A percentile compares a stretch with the other conserved stretches of the same genome.
phyloP scores from a whole-genome alignment of 2,797 vertebrate genomes.

The Odontamblyopus rebecca region DNA sequence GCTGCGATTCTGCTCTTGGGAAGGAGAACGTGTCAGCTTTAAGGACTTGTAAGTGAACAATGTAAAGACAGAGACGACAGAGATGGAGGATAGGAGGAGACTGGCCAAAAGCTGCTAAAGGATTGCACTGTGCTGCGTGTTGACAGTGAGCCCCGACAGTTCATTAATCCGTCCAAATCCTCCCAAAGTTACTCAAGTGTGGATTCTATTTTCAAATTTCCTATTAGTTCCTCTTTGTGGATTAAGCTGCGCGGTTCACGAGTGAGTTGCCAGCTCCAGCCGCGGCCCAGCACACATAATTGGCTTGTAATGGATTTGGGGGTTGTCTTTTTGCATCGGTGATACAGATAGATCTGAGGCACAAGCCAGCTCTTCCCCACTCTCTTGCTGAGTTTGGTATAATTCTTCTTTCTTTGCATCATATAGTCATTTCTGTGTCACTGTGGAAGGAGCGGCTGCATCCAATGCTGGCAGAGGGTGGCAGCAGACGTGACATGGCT shows the following conservation, averaged over 20 bases:
- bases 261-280: slow-evolving; percentile 67
- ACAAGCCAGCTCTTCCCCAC: slow-evolving; percentile 44
- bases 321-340: slow-evolving; percentile 73
- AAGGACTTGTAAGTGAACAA: slow-evolving; percentile 39
- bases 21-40: slow-evolving; percentile 52
- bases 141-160: slow-evolving; percentile 79
- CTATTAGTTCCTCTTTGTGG: slow-evolving; percentile 81
- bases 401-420: slow-evolving; percentile 49
- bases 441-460: slow-evolving; percentile 29
- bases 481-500: slow-evolving; percentile 61
- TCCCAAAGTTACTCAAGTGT: slow-evolving; percentile 78
- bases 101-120: slow-evolving; percentile 63
- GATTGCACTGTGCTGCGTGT: slow-evolving; percentile 74
- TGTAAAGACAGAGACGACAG: slow-evolving; percentile 38
- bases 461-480: slow-evolving; percentile 52
- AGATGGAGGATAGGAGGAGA: slow-evolving; percentile 53
- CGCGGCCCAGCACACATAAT: slow-evolving; percentile 71
- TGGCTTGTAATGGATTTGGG: slow-evolving; percentile 81
- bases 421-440: slow-evolving; percentile 64
- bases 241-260: slow-evolving; percentile 76
- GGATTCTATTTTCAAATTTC: slow-evolving; percentile 82
- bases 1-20: slow-evolving; percentile 30
- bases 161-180: slow-evolving; percentile 83
- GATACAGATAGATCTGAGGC: slow-evolving; percentile 69
- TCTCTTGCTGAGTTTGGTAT: slow-evolving; percentile 46